Evolutionary conservation across 1,140 invertebrate genomes (phyloP).

Genomic region (Pristionchus pacificus): DNA sequence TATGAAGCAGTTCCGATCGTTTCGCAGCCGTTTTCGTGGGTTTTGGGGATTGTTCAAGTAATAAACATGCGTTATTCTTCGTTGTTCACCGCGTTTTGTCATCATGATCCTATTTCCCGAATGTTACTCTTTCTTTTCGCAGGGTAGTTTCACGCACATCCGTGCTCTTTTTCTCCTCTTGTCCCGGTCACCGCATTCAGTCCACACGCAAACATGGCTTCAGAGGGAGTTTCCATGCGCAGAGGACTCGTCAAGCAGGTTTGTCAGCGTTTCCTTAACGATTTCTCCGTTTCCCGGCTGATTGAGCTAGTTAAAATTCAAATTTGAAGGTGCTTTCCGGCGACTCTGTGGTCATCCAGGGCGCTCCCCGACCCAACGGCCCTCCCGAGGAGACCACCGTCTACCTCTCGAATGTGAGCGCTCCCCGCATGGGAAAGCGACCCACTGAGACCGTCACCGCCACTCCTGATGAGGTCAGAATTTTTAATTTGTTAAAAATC

Average conservation of each 20-base stretch:
- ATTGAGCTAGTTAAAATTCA: constrained; percentile 32
- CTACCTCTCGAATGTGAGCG: constrained; percentile 80
- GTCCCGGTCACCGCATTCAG: too few species aligned
- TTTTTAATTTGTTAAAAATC: neutral
- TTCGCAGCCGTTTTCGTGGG: too few species aligned
- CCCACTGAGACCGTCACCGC: constrained; percentile 66
- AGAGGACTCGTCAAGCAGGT: neutral
- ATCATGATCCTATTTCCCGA: too few species aligned
- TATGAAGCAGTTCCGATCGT: too few species aligned
- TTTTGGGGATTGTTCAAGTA: too few species aligned
- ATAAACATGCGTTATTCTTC: too few species aligned
- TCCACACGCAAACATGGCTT: too few species aligned
- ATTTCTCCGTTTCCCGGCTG: neutral
- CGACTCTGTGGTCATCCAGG: constrained; percentile 81
- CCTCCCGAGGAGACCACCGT: constrained; percentile 81
- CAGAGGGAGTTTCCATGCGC: too few species aligned
- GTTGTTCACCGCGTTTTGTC: too few species aligned
- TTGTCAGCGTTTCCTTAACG: neutral
- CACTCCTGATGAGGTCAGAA: constrained; percentile 38
- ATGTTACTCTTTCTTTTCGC: too few species aligned
- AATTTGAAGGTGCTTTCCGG: constrained; percentile 75
- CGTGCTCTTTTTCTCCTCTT: too few species aligned
- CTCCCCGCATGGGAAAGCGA: constrained; percentile 79
- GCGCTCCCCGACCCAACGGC: constrained; percentile 71
- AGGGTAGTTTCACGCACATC: too few species aligned